These are phyloP conservation scores for Choristoneura rosaceana DNA, from an alignment of 2,888 invertebrate species.

Conservation along the genomic window DNA sequence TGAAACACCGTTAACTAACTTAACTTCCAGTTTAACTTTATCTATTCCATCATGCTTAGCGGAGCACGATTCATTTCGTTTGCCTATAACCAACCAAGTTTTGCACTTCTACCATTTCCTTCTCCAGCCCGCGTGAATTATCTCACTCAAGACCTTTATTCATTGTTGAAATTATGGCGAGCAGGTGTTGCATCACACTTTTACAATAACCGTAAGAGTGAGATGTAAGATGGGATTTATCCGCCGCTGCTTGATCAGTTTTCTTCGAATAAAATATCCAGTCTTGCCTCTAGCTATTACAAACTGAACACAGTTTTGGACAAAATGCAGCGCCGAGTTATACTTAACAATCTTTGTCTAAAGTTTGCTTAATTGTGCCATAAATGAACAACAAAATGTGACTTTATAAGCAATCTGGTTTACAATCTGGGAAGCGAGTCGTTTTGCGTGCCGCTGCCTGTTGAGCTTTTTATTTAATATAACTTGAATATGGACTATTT, in stretches of 20 bases:
- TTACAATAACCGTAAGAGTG: neutral
- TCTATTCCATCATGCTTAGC: slow-evolving; percentile 7
- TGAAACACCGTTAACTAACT: neutral
- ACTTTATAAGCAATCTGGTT: neutral
- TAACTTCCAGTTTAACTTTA: slow-evolving; percentile 10
- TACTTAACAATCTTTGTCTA: slow-evolving; percentile 1
- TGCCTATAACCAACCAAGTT: slow-evolving; percentile 14
- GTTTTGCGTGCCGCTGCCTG: neutral
- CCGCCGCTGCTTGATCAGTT: neutral
- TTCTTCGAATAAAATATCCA: neutral
- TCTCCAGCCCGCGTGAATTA: neutral
- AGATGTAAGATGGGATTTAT: neutral
- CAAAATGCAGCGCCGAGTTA: slow-evolving; percentile 7
- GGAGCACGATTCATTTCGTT: slow-evolving; percentile 9
- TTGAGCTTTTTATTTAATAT: neutral
- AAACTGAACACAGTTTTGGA: neutral
- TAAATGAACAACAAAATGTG: neutral
- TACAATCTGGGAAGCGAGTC: neutral
- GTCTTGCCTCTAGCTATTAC: neutral
- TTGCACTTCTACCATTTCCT: slow-evolving; percentile 12
- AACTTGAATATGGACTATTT: neutral
- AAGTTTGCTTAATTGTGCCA: slow-evolving; percentile 12
- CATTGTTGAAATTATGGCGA: neutral
- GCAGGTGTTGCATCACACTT: neutral
- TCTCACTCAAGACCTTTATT: neutral